phyloP scores from a whole-genome alignment of 53 echinoderm and acorn worm species.

The Hippasteria phrygiana region DNA sequence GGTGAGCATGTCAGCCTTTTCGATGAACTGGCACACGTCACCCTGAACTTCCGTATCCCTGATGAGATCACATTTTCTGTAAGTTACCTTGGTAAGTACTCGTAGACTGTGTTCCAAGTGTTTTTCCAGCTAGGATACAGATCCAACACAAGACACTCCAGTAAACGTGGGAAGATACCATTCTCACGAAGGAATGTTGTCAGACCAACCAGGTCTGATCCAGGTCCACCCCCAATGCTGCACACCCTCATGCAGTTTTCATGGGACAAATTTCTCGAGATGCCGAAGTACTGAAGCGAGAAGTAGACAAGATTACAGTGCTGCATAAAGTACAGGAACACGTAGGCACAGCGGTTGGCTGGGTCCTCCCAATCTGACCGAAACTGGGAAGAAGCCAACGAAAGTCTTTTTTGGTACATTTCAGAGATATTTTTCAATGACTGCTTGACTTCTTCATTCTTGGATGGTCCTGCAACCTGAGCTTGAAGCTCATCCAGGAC shows the following conservation, averaged over 20 bases:
- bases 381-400: neutral
- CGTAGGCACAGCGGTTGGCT: conserved; percentile 24
- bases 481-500: neutral
- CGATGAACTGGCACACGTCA: neutral
- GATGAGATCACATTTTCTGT: conserved; percentile 13
- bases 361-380: conserved; percentile 10
- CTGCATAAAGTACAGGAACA: conserved; percentile 1
- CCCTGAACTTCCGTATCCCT: neutral
- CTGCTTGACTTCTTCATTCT: conserved; percentile 9
- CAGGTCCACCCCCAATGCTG: conserved; percentile 49
- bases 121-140: conserved; percentile 39
- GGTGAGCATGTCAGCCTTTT: conserved; percentile 34
- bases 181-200: conserved; percentile 31
- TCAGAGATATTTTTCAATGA: neutral
- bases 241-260: conserved; percentile 4
- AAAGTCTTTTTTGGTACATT: neutral
- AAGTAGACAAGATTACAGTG: conserved; percentile 6
- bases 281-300: neutral
- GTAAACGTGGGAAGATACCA: neutral
- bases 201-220: conserved; percentile 49
- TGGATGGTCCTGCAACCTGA: neutral
- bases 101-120: conserved; percentile 16
- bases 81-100: conserved; percentile 21
- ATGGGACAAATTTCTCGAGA: neutral
- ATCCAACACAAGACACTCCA: conserved; percentile 36